Evolutionary conservation across 2,113 vertebrate genomes (phyloP).

Genomic region (Natator depressus): DNA sequence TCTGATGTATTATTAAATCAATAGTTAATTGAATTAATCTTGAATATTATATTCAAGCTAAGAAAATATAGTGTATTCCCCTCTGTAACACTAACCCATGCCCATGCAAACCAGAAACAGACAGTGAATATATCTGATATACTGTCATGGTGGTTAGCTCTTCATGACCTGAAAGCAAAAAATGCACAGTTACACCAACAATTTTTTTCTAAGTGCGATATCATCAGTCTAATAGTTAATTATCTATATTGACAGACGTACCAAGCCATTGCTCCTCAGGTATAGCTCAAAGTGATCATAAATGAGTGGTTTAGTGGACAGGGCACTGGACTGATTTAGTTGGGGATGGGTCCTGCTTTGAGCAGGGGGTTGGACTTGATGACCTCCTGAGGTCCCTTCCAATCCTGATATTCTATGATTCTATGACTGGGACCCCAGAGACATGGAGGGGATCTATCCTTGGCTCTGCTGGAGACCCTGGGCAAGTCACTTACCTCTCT

Average conservation of each 20-base stretch:
- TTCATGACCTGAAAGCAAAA: not conserved
- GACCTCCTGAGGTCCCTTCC: too few species aligned
- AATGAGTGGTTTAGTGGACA: not conserved
- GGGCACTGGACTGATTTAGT: accelerated
- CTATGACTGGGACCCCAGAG: not conserved
- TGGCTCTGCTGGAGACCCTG: not conserved
- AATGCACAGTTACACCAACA: not conserved
- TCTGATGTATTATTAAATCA: not conserved
- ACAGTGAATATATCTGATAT: not conserved
- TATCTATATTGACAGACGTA: not conserved
- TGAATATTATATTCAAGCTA: not conserved
- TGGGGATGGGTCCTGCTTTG: too few species aligned
- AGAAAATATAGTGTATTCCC: not conserved
- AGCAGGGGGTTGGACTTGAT: too few species aligned
- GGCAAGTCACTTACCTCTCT: not conserved
- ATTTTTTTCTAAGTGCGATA: not conserved
- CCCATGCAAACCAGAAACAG: not conserved
- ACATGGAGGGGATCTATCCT: accelerated
- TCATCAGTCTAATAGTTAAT: not conserved
- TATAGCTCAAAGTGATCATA: not conserved
- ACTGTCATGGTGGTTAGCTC: not conserved
- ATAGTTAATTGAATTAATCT: conserved; percentile 22
- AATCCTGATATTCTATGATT: too few species aligned
- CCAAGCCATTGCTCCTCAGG: accelerated
- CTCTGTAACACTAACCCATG: not conserved